Evolutionary conservation across 1,140 invertebrate genomes (phyloP), one percentile per base, ranked within the genome.

Genomic region (Bombus soroeensis): DNA sequence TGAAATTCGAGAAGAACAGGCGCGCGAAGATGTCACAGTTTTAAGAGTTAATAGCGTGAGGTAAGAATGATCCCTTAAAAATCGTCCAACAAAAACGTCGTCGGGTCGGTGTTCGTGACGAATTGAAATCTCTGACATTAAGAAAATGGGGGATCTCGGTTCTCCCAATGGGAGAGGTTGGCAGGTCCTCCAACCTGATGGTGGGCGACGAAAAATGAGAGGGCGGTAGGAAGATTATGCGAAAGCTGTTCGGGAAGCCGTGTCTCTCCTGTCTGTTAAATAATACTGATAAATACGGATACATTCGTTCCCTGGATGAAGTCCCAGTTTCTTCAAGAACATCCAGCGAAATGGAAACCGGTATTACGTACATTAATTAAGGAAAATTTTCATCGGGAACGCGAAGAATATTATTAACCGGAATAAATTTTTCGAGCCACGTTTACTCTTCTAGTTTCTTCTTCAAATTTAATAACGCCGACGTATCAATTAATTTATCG

Each of bases 101-200:
- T 72, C 28, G 66, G 66, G 89, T 64, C 66, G 81, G 73, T 86
- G n/a, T 66, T 83, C 43, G 84, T 83, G 88, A 89, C 84, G 86
- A 85, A 90, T 90, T 89, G 88, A 89, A 90, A 90, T 90, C 88
- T 88, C 86, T 90, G 89, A 81, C 89, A 90, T 90, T 90, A 90
- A 90, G 89, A 87, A 90, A 90, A 90, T 89, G 83, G 86, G 88
- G 89, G 86, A 90, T 83, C 81, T 62, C 71, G 76, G 78, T 43
- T 83, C 41, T 90, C 83, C 89, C 89, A 32, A 41, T 71, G 89
- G 87, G 81, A 62, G 77, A 85, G 81, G 62, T 53, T 39, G 75
- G 39, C 41, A 81, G 86, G 81, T 87, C 74, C 85, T 89, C 74
- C 62, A 70, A 74, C 57, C 77, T 75, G 88, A 89, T 87, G 85